Evolutionary conservation across 2,888 invertebrate species (phyloP).

Genomic region (Synanthedon vespiformis): DNA sequence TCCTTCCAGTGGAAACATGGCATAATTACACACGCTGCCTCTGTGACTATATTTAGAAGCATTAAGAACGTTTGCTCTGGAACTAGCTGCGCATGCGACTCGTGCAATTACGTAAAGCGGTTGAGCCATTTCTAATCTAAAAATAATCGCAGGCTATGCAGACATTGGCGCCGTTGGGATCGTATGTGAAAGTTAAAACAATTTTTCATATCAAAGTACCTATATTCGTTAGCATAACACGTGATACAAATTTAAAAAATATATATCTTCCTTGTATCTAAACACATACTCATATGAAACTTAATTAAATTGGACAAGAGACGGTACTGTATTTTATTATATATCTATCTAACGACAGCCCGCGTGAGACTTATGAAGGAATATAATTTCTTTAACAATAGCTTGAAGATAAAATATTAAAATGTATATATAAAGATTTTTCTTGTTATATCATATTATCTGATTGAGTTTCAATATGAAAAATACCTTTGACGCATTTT

Average conservation of each 20-base stretch:
- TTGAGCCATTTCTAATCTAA: slow-evolving; percentile 72
- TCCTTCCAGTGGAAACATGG: slow-evolving; percentile 65
- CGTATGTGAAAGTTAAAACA: slow-evolving; percentile 64
- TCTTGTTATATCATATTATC: too few species aligned
- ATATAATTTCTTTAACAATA: background rate
- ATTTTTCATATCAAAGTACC: slow-evolving; percentile 26
- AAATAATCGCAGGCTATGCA: slow-evolving; percentile 68
- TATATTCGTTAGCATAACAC: background rate
- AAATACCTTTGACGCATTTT: too few species aligned
- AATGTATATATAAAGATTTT: too few species aligned
- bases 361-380: background rate
- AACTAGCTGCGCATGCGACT: slow-evolving; percentile 63
- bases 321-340: too few species aligned
- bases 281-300: too few species aligned
- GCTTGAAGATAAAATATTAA: background rate
- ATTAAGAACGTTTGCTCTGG: slow-evolving; percentile 39
- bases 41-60: slow-evolving; percentile 67
- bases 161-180: slow-evolving; percentile 64
- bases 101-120: slow-evolving; percentile 69
- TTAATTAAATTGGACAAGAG: background rate
- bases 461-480: too few species aligned
- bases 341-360: too few species aligned
- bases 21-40: slow-evolving; percentile 64
- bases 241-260: background rate
- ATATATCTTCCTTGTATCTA: too few species aligned